Base-by-base conservation (phyloP, 2,888 invertebrate genomes). In the Helicoverpa assulta region DNA sequence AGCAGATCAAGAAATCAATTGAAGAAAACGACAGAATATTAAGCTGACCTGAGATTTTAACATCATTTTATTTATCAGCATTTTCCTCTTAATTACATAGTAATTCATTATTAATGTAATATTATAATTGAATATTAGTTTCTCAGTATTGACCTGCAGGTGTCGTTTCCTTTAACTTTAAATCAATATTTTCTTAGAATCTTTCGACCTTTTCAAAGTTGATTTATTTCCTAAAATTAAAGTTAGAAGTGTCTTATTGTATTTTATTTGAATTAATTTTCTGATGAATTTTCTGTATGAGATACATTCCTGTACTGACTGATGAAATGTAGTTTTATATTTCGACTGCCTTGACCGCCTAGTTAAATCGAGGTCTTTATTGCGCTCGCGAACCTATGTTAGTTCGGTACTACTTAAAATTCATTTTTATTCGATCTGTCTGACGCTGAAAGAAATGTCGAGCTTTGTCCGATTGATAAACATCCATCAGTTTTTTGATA, bases 121-220 rank as follows among this genome's bases (percentile, higher is more conserved):
- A 70, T 47, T 50, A 59, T 19, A 4, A 4, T 37, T 0, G 2
- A 33, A 43, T 21, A n/a, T 58, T 14, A n/a, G 18, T 51, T 67
- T 74, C 72, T 51, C 2, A 29, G 74, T 72, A 67, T 55, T 21
- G 16, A 21, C 0, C 21, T 19, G 47, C 29, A 29, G 19, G 47
- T n/a, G 50, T 37, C 16, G 8, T 68, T 67, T 58, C 74, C 50
- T 51, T 43, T 18, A 50, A 12, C 1, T 54, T 55, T 4, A 43
- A 50, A 58, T 58, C 50, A 1, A 4, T 1, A 59, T 4, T 29
- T 67, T 72, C 68, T 74, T 21, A 52, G 68, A 47, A 74, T 21
- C 14, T 52, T 43, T 56, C 1, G 5, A 18, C n/a, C 0, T 19
- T 33, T n/a, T 29, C 40, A 2, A 10, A 56, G 16, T 53, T 14